phyloP scores from a whole-genome alignment of 2,797 vertebrate species.

The Antrozous pallidus region DNA sequence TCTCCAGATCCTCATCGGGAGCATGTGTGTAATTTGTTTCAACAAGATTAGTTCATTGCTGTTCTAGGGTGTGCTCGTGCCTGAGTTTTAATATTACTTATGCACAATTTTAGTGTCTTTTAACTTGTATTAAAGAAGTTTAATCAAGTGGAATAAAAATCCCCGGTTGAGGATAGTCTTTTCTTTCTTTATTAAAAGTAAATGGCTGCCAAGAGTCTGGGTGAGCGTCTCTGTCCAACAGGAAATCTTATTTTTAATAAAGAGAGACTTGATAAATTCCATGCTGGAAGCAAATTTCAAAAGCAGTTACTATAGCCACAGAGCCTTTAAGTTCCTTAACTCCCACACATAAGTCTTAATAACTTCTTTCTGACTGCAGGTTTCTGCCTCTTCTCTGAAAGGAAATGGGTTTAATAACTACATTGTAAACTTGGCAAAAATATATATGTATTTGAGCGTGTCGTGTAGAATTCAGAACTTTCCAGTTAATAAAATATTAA shows the following conservation, averaged over 20 bases:
- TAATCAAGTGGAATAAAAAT: conserved; percentile 62
- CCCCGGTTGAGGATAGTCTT: background rate
- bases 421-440: conserved; percentile 37
- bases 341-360: conserved; percentile 43
- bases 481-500: conserved; percentile 49
- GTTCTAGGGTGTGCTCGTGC: background rate
- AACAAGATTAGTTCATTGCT: background rate
- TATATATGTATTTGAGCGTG: conserved; percentile 40
- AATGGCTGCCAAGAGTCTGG: conserved; percentile 20
- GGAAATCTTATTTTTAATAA: conserved; percentile 52
- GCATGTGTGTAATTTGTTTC: conserved; percentile 9
- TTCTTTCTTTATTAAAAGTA: conserved; percentile 47
- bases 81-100: conserved; percentile 11
- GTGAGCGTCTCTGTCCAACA: background rate
- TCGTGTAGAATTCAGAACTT: background rate
- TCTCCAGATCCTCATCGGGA: background rate
- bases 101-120: conserved; percentile 3
- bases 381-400: conserved; percentile 17
- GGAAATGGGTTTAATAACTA: conserved; percentile 35
- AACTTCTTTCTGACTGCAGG: background rate
- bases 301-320: background rate
- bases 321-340: conserved; percentile 36
- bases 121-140: conserved; percentile 55
- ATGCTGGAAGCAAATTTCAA: conserved; percentile 48
- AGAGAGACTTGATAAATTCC: background rate